Evolutionary conservation across 1,140 invertebrate genomes (phyloP).

Genomic region (Reticulitermes speratus): DNA sequence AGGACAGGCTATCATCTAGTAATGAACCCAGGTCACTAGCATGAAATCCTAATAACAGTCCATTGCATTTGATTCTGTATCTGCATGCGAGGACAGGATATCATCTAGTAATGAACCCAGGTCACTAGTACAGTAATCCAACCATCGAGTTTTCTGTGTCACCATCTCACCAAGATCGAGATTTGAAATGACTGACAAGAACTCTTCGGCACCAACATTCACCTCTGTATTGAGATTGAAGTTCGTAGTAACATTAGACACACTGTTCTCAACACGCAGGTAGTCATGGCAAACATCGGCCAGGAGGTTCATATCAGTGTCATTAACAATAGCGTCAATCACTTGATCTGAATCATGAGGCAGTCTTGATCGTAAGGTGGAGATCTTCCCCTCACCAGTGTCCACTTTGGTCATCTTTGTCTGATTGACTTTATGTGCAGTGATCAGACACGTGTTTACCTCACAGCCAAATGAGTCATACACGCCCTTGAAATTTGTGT

Average conservation of each 20-base stretch:
- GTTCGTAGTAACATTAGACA: not conserved
- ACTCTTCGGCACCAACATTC: conserved; percentile 54
- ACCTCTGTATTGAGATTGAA: not conserved
- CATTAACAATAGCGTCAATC: conserved; percentile 56
- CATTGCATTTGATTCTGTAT: conserved; percentile 54
- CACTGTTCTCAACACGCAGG: conserved; percentile 38
- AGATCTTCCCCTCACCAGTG: not conserved
- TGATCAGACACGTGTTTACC: not conserved
- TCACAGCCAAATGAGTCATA: conserved; percentile 19
- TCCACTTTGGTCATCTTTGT: conserved; percentile 32
- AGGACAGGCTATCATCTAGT: too few relatives aligned
- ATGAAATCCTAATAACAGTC: conserved; percentile 59
- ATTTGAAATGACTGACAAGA: conserved; percentile 53
- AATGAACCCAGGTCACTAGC: too few relatives aligned
- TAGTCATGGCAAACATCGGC: conserved; percentile 54
- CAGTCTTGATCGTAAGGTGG: not conserved
- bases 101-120: conserved; percentile 65
- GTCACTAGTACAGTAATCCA: conserved; percentile 54
- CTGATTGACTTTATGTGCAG: not conserved
- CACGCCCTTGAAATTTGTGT: conserved; percentile 34
- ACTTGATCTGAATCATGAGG: conserved; percentile 39
- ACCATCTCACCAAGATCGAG: conserved; percentile 56
- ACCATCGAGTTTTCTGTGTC: conserved; percentile 57
- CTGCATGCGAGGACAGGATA: conserved; percentile 57
- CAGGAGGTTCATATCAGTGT: conserved; percentile 59